A percentile compares a stretch with the other conserved stretches of the same genome.
These are phyloP conservation scores for Hiodon alosoides DNA, from an alignment of 2,113 vertebrate genomes.

Conservation along the genomic window DNA sequence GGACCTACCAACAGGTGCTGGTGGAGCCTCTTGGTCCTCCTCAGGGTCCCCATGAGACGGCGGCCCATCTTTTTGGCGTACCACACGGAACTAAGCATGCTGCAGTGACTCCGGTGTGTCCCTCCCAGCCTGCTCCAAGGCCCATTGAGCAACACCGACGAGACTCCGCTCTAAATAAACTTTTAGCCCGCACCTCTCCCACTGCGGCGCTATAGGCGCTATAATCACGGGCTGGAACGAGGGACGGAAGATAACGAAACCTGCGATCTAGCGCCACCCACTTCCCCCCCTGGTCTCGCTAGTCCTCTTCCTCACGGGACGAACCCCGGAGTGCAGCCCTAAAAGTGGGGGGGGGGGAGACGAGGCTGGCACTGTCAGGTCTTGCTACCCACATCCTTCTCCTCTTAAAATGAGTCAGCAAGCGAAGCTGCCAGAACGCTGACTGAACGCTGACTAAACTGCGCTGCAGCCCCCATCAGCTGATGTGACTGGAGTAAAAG, in stretches of 20 bases:
- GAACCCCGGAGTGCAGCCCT: background rate
- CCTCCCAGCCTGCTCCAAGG: slow-evolving; percentile 32
- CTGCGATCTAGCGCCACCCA: no score
- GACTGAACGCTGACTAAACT: no score
- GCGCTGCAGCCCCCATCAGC: no score
- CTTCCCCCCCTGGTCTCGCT: no score
- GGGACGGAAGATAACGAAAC: no score
- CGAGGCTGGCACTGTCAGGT: background rate
- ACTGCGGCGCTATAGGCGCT: background rate
- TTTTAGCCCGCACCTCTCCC: slow-evolving; percentile 8
- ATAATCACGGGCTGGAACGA: background rate
- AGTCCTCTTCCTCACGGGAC: no score
- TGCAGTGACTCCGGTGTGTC: slow-evolving; percentile 23
- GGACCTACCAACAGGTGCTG: slow-evolving; percentile 71
- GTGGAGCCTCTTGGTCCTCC: slow-evolving; percentile 68
- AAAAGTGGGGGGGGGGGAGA: background rate
- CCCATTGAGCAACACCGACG: background rate
- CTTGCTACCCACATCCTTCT: no score
- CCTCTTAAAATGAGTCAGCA: no score
- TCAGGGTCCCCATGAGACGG: slow-evolving; percentile 68
- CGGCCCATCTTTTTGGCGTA: slow-evolving; percentile 72
- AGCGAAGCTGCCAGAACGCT: no score
- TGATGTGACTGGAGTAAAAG: no score
- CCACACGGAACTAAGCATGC: slow-evolving; percentile 74
- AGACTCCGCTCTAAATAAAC: background rate